These are phyloP conservation scores for Mastomys natalensis DNA, from an alignment of 2,113 vertebrate species.

Conservation along the genomic window DNA sequence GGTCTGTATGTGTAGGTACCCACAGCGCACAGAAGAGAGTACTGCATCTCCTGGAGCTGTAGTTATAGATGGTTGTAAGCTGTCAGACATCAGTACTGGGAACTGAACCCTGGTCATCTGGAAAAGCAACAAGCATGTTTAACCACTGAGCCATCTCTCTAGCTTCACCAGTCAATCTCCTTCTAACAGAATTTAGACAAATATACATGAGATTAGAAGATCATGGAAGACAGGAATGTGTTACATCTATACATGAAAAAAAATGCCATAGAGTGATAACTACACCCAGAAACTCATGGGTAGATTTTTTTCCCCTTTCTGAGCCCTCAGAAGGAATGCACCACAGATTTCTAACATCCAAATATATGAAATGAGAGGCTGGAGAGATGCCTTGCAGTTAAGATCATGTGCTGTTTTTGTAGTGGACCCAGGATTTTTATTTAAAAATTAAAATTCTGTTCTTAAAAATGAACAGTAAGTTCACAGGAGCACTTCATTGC, in stretches of 20 bases:
- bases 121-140: neutral
- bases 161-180: neutral
- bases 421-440: neutral
- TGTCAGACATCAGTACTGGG: neutral
- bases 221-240: neutral
- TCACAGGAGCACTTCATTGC: neutral
- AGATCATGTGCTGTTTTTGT: neutral
- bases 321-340: neutral
- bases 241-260: neutral
- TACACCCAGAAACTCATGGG: neutral
- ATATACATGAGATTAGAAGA: neutral
- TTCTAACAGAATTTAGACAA: neutral
- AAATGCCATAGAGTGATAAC: neutral
- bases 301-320: neutral
- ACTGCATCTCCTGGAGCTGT: neutral
- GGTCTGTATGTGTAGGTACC: neutral
- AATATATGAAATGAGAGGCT: neutral
- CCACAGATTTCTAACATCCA: neutral
- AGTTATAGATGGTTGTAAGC: neutral
- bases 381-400: neutral
- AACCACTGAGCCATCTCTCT: neutral
- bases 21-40: too few species aligned
- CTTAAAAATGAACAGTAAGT: neutral
- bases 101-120: neutral
- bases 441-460: neutral